A percentile compares a stretch with the other conserved stretches of the same genome.
Evolutionary conservation across 1,140 invertebrate species (phyloP).

Genomic region (Ctenoplectra terminalis): DNA sequence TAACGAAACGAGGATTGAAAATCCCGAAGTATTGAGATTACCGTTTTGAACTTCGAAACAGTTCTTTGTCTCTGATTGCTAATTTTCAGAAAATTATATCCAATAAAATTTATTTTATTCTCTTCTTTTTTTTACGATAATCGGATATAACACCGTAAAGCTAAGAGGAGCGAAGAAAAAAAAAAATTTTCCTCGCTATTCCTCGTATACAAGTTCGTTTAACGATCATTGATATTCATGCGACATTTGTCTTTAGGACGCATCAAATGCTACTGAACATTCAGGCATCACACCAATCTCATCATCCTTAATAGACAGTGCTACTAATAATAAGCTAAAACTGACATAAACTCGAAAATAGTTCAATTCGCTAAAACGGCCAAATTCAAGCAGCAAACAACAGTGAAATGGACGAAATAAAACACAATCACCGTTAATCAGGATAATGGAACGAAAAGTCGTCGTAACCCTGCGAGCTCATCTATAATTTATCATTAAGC

Average conservation of each 20-base stretch:
- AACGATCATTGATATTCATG: background rate
- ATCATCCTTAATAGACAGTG: background rate
- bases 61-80: too few relatives aligned
- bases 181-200: too few relatives aligned
- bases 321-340: background rate
- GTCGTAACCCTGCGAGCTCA: background rate
- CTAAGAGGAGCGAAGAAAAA: too few relatives aligned
- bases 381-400: background rate
- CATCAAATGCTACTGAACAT: background rate
- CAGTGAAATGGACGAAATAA: background rate
- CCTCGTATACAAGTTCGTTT: too few relatives aligned
- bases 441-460: too few relatives aligned
- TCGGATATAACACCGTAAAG: background rate
- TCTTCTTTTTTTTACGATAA: background rate
- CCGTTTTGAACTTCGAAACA: too few relatives aligned
- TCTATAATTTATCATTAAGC: background rate
- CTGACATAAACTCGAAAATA: background rate
- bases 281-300: background rate
- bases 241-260: background rate
- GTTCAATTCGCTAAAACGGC: background rate
- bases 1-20: too few relatives aligned
- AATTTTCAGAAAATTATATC: too few relatives aligned
- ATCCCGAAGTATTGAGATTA: too few relatives aligned
- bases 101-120: too few relatives aligned
- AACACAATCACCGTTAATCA: background rate